These are phyloP conservation scores for Oenanthe melanoleuca DNA, from an alignment of 2,113 vertebrate genomes.

Conservation along the genomic window DNA sequence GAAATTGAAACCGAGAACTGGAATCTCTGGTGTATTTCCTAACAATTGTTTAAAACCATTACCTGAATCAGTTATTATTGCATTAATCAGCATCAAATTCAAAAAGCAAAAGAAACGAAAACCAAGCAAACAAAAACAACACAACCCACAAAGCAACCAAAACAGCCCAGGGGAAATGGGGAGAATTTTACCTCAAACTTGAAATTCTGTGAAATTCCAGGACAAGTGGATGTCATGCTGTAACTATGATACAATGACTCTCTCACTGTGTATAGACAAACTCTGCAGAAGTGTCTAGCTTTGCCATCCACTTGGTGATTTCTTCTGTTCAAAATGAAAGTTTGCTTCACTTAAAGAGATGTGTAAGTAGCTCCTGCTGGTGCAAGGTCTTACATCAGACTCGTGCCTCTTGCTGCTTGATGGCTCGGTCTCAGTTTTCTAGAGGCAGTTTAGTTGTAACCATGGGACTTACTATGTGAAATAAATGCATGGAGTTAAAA, in stretches of 20 bases:
- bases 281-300: not conserved
- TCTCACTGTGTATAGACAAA: not conserved
- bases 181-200: not conserved
- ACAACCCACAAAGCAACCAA: not conserved
- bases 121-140: not conserved
- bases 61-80: not conserved
- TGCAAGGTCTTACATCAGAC: accelerated
- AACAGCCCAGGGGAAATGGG: not conserved
- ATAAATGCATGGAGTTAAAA: not conserved
- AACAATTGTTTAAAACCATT: not conserved
- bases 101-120: not conserved
- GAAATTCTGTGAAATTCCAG: not conserved
- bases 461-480: not conserved
- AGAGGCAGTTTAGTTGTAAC: not conserved
- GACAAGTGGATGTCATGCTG: not conserved
- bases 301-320: not conserved
- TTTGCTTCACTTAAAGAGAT: not conserved
- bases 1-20: not conserved
- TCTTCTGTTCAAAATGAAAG: not conserved
- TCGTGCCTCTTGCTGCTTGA: not conserved
- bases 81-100: not conserved
- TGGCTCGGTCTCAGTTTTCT: not conserved
- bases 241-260: not conserved
- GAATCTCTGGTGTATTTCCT: not conserved
- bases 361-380: not conserved